A percentile compares a stretch with the other conserved stretches of the same genome.
These are phyloP conservation scores for Acanthoscelides obtectus DNA, from an alignment of 2,888 invertebrate species.

Conservation along the genomic window DNA sequence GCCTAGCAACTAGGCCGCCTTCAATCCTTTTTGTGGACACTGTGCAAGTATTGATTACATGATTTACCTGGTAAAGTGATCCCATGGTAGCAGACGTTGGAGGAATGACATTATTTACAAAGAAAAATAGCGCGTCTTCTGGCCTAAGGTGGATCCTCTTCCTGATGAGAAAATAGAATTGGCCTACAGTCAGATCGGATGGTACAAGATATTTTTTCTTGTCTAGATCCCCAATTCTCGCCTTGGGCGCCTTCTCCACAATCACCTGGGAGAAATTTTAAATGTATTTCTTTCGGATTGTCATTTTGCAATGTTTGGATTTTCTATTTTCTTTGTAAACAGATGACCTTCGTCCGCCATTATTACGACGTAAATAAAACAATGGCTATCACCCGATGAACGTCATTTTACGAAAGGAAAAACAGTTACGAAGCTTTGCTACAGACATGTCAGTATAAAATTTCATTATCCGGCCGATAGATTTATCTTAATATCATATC, in stretches of 20 bases:
- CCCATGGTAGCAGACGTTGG: constrained; percentile 87
- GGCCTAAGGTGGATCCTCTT: constrained; percentile 79
- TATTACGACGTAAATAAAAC: constrained; percentile 23
- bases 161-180: constrained; percentile 82
- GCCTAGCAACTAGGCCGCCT: no score
- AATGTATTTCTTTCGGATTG: background rate
- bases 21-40: background rate
- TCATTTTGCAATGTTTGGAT: no score
- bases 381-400: constrained; percentile 12
- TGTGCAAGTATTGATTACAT: background rate
- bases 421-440: constrained; percentile 3
- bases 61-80: constrained; percentile 68
- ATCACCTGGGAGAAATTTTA: constrained; percentile 61
- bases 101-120: constrained; percentile 83
- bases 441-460: constrained; percentile 2
- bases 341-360: constrained; percentile 33
- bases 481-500: background rate
- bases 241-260: constrained; percentile 81
- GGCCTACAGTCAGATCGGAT: constrained; percentile 79
- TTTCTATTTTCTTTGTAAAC: no score
- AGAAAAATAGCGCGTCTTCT: constrained; percentile 84
- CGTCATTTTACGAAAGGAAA: constrained; percentile 8
- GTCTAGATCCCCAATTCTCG: constrained; percentile 76
- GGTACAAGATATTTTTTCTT: constrained; percentile 86
- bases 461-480: background rate